Percentiles rank a stretch among this genome's conserved stretches.
These are phyloP conservation scores for Psilanteris sp. DNA, from an alignment of 1,140 invertebrate species.

Conservation along the genomic window DNA sequence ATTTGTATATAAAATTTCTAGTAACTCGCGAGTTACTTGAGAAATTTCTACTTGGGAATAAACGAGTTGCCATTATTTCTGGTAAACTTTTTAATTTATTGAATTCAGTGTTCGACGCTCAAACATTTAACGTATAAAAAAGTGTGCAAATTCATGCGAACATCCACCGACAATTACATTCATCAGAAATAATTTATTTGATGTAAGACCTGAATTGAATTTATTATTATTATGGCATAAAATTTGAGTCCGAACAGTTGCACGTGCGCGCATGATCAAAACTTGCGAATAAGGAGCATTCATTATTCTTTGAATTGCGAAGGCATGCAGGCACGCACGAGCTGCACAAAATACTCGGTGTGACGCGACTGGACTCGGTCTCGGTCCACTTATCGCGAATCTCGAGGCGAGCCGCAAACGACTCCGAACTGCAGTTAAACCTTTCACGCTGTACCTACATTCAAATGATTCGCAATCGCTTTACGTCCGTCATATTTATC, in stretches of 20 bases:
- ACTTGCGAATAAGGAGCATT: constrained; percentile 35
- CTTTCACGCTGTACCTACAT: constrained; percentile 45
- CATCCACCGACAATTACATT: no score
- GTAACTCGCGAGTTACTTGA: no score
- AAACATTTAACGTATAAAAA: no score
- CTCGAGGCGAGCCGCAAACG: constrained; percentile 22
- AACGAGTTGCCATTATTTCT: no score
- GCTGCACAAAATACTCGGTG: constrained; percentile 62
- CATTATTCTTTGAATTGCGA: constrained; percentile 29
- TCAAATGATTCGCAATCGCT: constrained; percentile 12
- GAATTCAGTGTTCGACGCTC: no score
- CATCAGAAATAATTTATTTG: no score
- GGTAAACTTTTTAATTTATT: no score
- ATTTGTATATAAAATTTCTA: no score
- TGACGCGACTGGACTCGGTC: constrained; percentile 71
- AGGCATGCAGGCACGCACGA: constrained; percentile 48
- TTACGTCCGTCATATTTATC: constrained; percentile 1
- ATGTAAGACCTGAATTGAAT: not conserved
- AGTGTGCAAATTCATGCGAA: no score
- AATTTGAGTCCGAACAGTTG: constrained; percentile 16
- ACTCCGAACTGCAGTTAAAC: constrained; percentile 25
- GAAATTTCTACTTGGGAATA: no score
- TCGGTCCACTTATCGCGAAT: constrained; percentile 74
- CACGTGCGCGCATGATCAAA: constrained; percentile 51
- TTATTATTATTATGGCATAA: constrained; percentile 1